These are phyloP conservation scores for Calycopis cecrops DNA, from an alignment of 1,140 invertebrate species.

Conservation along the genomic window DNA sequence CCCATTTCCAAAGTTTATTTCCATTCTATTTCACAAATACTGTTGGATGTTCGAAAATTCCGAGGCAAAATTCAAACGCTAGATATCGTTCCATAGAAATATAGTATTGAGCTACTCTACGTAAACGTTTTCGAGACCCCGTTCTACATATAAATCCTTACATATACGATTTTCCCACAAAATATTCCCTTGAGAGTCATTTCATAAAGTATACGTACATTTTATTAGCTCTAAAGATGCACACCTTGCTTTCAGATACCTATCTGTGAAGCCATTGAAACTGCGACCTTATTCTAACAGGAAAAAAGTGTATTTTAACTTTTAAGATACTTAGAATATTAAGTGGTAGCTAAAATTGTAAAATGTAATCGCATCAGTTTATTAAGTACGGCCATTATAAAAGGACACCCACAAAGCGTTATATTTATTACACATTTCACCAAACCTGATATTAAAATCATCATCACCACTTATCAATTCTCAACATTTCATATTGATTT, in stretches of 20 bases:
- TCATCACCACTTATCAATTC: too few relatives aligned
- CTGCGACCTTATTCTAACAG: not conserved
- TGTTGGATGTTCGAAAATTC: too few relatives aligned
- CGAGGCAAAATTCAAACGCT: too few relatives aligned
- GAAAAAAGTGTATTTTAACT: not conserved
- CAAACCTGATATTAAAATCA: not conserved
- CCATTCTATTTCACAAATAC: too few relatives aligned
- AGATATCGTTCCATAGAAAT: too few relatives aligned
- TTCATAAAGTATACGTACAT: constrained; percentile 31
- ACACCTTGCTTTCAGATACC: constrained; percentile 28
- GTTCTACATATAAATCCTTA: constrained; percentile 33
- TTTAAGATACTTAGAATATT: not conserved
- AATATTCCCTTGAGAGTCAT: constrained; percentile 34
- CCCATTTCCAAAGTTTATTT: too few relatives aligned
- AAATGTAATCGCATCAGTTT: constrained; percentile 6
- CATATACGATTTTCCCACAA: constrained; percentile 31
- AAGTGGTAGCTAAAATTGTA: constrained; percentile 4
- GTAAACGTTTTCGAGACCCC: constrained; percentile 24
- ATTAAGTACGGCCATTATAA: constrained; percentile 7
- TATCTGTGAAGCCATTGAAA: constrained; percentile 1
- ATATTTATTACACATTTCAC: not conserved
- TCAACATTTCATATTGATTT: too few relatives aligned
- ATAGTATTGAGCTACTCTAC: constrained; percentile 1
- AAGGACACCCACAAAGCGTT: constrained; percentile 3
- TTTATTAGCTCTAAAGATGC: constrained; percentile 34